Evolutionary conservation across 2,113 vertebrate genomes (phyloP).

Genomic region (Cygnus buccinator): DNA sequence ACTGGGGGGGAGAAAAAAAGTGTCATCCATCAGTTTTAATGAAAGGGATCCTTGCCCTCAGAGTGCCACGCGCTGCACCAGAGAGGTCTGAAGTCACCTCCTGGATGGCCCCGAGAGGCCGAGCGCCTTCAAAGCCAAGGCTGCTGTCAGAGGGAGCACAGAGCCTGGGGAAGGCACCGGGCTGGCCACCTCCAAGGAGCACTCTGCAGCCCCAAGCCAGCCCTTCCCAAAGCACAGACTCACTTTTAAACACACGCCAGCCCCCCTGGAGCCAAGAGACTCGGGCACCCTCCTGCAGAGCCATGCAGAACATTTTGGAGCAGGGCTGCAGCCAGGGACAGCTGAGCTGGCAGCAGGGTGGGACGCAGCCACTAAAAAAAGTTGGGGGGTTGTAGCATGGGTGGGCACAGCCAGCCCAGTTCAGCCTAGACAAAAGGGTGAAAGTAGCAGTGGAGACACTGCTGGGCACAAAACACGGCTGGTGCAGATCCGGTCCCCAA

Average conservation of each 20-base stretch:
- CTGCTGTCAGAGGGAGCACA: neutral
- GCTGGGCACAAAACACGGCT: neutral
- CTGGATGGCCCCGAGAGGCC: neutral
- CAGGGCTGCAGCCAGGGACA: neutral
- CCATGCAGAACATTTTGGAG: fast-evolving
- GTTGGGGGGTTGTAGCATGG: neutral
- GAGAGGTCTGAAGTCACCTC: conserved; percentile 47
- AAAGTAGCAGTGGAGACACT: neutral
- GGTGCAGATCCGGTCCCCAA: neutral
- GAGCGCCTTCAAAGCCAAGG: conserved; percentile 1
- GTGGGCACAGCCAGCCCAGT: neutral
- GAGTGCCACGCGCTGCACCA: neutral
- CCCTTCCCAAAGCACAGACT: neutral
- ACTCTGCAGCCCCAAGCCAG: neutral
- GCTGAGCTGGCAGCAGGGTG: neutral
- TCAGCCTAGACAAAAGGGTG: neutral
- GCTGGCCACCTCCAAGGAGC: neutral
- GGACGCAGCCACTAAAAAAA: neutral
- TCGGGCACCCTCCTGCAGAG: neutral
- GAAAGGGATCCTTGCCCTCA: conserved; percentile 13
- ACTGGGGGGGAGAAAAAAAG: neutral
- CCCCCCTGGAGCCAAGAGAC: neutral
- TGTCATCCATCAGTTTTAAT: conserved; percentile 64
- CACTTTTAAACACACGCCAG: neutral
- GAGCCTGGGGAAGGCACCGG: neutral